Conservation (phyloP, 2,113 vertebrate species). For the Aegithalos caudatus region DNA sequence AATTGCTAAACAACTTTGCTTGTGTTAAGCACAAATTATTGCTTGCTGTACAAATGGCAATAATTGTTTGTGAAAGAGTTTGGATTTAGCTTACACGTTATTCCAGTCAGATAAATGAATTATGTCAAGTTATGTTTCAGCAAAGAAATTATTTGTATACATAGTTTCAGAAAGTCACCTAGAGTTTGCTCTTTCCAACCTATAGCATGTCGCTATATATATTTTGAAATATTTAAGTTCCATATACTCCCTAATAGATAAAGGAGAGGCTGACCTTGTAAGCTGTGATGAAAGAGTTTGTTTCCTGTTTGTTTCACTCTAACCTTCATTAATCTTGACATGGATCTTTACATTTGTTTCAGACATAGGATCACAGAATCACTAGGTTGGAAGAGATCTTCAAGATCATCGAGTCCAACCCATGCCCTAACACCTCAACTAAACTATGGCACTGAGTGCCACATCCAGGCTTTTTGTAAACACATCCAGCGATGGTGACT, state of each 20-base stretch:
- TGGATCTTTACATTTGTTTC: neutral
- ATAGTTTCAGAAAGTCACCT: neutral
- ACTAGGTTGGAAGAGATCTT: neutral
- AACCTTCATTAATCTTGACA: neutral
- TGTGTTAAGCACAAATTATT: neutral
- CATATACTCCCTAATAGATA: neutral
- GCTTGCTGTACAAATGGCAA: neutral
- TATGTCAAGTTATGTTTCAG: neutral
- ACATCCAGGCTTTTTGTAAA: neutral
- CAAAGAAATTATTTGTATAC: neutral
- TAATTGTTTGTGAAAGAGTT: neutral
- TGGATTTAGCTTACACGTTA: neutral
- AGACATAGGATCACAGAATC: neutral
- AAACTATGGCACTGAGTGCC: neutral
- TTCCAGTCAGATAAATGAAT: neutral
- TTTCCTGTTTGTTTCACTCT: neutral
- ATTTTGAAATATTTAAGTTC: neutral
- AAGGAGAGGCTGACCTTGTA: neutral
- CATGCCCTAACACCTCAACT: neutral
- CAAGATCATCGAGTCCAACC: neutral
- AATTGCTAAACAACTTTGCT: neutral
- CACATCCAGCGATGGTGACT: neutral
- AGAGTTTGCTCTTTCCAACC: neutral
- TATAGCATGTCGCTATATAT: neutral
- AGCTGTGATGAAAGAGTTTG: neutral